Evolutionary conservation across 2,888 invertebrate species (phyloP), one percentile per base, ranked within the genome.

Genomic region (Dusona sp.): DNA sequence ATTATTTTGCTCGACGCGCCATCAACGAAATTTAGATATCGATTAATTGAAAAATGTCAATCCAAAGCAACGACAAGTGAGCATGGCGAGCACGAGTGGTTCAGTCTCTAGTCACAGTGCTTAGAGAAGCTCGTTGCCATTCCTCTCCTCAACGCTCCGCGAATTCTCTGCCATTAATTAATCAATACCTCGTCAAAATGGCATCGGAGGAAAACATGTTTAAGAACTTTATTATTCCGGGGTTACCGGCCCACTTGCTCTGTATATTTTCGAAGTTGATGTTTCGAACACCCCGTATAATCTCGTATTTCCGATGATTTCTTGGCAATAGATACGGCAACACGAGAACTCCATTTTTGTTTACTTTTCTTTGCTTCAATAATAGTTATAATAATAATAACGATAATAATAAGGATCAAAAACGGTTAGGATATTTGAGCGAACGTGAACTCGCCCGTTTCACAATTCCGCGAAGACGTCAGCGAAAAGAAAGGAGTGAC

Each of bases 401-500:
- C 48, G 61, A 75, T 67, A 45, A 73, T 38, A 51, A 22, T 33
- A n/a, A n/a, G 29, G 48, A 75, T 38, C 25, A 61, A 51, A 57
- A 54, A 65, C n/a, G 45, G 36, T 51, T 38, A 73, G 25, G 64
- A 72, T 64, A 36, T 36, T 67, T 25, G 36, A 70, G 54, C 22
- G 74, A 29, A 36, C 45, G 51, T 25, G 64, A 54, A 42, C 36
- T 38, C 22, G 51, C 25, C 29, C 73, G 64, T 45, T 72, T 48
- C 25, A 65, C 78, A 75, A 85, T 86, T 85, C 84, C 45, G 51
- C 81, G 79, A 85, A 82, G 73, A 72, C 65, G 45, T 61, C 57
- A 61, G 45, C 22, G 36, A 36, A 57, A 36, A 64, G 51, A 73
- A 78, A 72, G 65, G 57, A 29, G 70, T 29, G 57, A n/a, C 25